A percentile compares a stretch with the other conserved stretches of the same genome.
These are phyloP conservation scores for Mandrillus leucophaeus DNA, from an alignment of 2,113 vertebrate species.

Conservation along the genomic window DNA sequence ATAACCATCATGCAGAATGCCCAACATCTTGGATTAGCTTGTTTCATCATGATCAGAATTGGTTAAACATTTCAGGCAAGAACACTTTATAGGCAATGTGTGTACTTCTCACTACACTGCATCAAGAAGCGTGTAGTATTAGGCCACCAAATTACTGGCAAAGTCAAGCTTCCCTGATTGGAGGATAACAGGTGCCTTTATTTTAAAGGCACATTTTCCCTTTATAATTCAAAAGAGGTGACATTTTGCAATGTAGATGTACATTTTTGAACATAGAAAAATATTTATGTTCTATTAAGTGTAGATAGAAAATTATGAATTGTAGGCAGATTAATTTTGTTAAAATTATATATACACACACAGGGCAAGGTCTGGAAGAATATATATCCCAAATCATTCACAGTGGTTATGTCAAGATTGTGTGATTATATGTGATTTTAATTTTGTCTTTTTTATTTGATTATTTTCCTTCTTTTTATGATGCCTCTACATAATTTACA, in stretches of 20 bases:
- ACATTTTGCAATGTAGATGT: not conserved
- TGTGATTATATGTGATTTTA: not conserved
- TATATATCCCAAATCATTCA: not conserved
- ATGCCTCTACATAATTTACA: not conserved
- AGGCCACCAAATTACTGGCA: not conserved
- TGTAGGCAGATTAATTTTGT: not conserved
- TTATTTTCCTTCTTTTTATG: constrained; percentile 32
- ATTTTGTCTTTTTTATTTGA: not conserved
- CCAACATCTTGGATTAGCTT: not conserved
- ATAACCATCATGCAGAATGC: not conserved
- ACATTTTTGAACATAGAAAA: not conserved
- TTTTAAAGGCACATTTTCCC: not conserved
- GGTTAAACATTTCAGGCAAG: not conserved
- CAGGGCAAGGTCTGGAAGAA: not conserved
- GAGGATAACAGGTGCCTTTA: not conserved
- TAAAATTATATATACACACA: not conserved
- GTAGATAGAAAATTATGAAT: not conserved
- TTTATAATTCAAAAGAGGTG: not conserved
- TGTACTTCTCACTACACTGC: not conserved
- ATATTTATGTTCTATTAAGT: not conserved
- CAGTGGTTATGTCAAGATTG: not conserved
- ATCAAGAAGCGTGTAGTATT: not conserved
- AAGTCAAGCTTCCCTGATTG: not conserved
- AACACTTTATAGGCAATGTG: not conserved
- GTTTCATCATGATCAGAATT: not conserved